A percentile compares a stretch with the other conserved stretches of the same genome.
Conservation (phyloP, 2,797 vertebrate species). For the Paratrypauchen microcephalus region DNA sequence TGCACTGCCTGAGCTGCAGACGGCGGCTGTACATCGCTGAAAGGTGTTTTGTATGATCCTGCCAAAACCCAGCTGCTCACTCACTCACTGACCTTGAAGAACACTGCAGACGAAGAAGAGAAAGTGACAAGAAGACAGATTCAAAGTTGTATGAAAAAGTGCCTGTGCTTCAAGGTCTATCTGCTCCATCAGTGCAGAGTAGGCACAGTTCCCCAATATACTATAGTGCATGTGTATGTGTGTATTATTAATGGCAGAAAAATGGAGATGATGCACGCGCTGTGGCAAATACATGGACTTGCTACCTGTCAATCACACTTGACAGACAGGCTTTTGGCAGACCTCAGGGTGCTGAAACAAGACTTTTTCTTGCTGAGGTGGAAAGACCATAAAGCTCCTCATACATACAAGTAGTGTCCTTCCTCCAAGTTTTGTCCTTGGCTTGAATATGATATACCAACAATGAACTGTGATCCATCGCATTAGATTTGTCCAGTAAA, state of each 20-base stretch:
- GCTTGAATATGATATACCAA: neutral
- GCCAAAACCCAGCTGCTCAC: conserved; percentile 4
- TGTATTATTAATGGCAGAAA: neutral
- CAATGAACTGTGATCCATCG: neutral
- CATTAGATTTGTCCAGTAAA: neutral
- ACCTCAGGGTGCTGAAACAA: neutral
- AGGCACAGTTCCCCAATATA: neutral
- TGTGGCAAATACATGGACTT: neutral
- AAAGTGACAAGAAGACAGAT: conserved; percentile 8
- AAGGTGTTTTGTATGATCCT: conserved; percentile 9
- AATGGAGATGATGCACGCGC: neutral
- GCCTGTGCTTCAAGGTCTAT: conserved; percentile 1
- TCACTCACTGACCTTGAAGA: conserved; percentile 15
- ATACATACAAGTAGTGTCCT: neutral
- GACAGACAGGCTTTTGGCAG: neutral
- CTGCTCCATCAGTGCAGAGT: neutral
- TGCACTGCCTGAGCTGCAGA: neutral
- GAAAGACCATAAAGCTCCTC: neutral
- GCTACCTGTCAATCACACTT: neutral
- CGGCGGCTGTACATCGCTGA: conserved; percentile 1
- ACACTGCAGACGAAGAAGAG: conserved; percentile 2
- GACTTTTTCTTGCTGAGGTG: neutral
- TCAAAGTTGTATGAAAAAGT: neutral
- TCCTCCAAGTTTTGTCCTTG: neutral
- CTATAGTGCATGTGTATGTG: neutral